Conservation (phyloP, 2,888 invertebrate genomes). For the Megalurothrips usitatus region DNA sequence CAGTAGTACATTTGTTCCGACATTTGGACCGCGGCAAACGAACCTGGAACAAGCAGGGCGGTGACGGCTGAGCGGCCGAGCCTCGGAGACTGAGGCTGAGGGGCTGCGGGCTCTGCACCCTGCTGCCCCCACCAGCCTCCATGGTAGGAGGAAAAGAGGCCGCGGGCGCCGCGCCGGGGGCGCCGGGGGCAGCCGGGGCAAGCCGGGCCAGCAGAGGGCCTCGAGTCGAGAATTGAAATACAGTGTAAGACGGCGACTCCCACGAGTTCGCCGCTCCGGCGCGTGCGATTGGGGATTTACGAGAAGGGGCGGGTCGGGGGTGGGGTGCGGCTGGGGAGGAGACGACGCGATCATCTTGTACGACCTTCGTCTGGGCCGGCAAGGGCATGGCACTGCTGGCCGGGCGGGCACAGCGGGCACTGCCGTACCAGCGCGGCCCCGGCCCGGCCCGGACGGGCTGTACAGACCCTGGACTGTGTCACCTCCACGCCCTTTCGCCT, state of each 20-base stretch:
- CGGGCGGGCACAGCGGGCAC: neutral
- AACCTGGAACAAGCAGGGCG: neutral
- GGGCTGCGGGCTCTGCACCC: neutral
- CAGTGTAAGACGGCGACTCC: neutral
- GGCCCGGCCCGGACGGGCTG: neutral
- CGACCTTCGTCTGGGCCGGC: neutral
- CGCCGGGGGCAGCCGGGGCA: neutral
- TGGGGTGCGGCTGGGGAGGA: neutral
- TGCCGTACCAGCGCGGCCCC: neutral
- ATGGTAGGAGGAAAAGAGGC: neutral
- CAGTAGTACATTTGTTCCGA: conserved; percentile 51
- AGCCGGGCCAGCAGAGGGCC: neutral
- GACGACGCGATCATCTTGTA: neutral
- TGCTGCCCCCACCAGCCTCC: neutral
- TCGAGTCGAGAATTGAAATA: too few relatives aligned
- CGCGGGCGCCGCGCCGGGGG: neutral
- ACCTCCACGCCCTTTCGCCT: neutral
- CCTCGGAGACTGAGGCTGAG: too few relatives aligned
- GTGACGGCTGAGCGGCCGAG: neutral
- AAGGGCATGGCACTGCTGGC: neutral
- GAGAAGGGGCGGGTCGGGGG: neutral
- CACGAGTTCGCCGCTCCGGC: neutral
- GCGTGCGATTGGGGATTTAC: neutral
- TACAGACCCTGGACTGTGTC: neutral
- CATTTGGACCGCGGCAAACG: conserved; percentile 41